These are phyloP conservation scores for Ophion ellenae DNA, from an alignment of 2,888 invertebrate species.

Conservation along the genomic window DNA sequence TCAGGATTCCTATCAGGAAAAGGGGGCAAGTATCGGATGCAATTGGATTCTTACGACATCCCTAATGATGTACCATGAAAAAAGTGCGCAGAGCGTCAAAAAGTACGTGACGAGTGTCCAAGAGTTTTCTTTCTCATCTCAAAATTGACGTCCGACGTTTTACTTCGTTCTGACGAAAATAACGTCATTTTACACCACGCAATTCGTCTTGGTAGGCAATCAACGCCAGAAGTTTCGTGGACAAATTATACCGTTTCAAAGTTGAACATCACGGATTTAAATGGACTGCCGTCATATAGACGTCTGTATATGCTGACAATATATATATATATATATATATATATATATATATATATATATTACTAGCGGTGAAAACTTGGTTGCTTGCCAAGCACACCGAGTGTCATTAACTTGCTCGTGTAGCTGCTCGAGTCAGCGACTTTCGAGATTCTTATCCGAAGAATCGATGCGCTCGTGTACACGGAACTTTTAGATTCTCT, in stretches of 20 bases:
- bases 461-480: slow-evolving; percentile 7
- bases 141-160: neutral
- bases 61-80: too few species aligned
- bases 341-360: slow-evolving; percentile 9
- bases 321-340: slow-evolving; percentile 19
- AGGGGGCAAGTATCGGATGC: too few species aligned
- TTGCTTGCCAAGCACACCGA: slow-evolving; percentile 54
- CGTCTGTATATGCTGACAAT: neutral
- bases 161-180: neutral
- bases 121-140: too few species aligned
- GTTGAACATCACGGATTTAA: slow-evolving; percentile 23
- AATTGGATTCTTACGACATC: too few species aligned
- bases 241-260: slow-evolving; percentile 18
- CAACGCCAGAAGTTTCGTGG: slow-evolving; percentile 16
- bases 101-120: too few species aligned
- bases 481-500: slow-evolving; percentile 1
- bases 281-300: slow-evolving; percentile 12
- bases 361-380: slow-evolving; percentile 43
- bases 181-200: neutral
- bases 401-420: slow-evolving; percentile 64
- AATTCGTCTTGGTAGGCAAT: slow-evolving; percentile 21
- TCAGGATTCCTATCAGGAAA: too few species aligned
- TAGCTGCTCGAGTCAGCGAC: slow-evolving; percentile 56
- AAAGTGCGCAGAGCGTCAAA: too few species aligned
- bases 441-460: slow-evolving; percentile 55